Evolutionary conservation across 2,797 vertebrate species (phyloP), one percentile per base, ranked within the genome.

Genomic region (Cryptoprocta ferox): DNA sequence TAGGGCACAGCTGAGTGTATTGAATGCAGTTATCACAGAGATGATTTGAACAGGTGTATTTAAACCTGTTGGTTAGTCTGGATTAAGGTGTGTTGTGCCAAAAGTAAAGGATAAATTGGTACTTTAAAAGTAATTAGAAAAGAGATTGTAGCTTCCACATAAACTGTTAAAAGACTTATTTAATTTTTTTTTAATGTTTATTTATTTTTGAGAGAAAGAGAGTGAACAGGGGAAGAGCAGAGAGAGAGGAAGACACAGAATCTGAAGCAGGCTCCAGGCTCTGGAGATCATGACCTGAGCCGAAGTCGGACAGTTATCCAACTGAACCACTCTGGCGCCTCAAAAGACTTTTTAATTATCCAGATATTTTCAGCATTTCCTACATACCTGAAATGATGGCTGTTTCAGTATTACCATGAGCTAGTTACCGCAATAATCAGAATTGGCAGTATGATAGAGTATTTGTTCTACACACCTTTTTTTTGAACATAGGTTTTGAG

Each of bases 321-420:
- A 48, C 48, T 48, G 48, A 48, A 11, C 48, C 48, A 48, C 48
- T 11, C 48, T 13, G 12, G 48, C 48, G 12, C 48, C 48, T 13
- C 48, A 48, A 48, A 48, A 48, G 48, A 48, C 48, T 48, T 48
- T 48, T 48, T 86, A 63, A 78, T 94, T 94, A 83, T 76, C 37
- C 35, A 94, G 56, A 42, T 80, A 79, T 70, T 94, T 96, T 93
- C 21, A 94, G 3, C 6, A 66, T 71, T 96, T 81, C 75, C 32
- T 65, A 18, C 16, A 5, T 84, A 80, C 5, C 93, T 50, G 63
- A 93, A 89, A 71, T 85, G 92, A 92, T 61, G 39, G 15, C 10
- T 87, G 32, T 59, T 90, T 30, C 1, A 73, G 48, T 75, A 50
- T 92, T 90, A 68, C 90, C 18, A 13, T 79, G 19, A 87, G 39